Evolutionary conservation across 92 coral and sea anemone genomes (phyloP), one percentile per base, ranked within the genome.

Genomic region (Galaxea fascicularis): DNA sequence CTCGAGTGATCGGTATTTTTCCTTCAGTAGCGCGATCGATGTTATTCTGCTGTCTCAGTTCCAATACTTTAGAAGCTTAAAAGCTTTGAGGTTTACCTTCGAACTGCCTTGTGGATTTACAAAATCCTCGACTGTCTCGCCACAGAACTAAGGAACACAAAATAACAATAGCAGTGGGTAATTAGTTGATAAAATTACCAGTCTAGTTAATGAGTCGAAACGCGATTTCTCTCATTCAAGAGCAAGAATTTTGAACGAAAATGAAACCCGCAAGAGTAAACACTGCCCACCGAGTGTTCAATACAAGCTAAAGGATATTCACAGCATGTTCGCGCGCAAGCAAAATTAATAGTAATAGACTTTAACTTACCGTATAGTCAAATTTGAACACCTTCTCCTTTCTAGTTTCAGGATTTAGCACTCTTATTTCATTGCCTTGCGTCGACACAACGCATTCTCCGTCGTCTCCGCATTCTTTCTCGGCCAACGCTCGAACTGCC

Each of bases 371-470:
- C 90, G 93, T 86, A 82, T 84, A 80, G 85, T 97, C 99, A 67
- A 97, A 93, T 68, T 86, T 93, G 85, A 97, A 97, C 45, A 87
- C 74, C 81, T 97, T 97, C 29, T 85, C 88, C 83, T 90, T 89
- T 62, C 89, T 89, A 30, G 87, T 84, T 65, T 97, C 98, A 0
- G 94, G 90, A 84, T 97, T 97, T 25, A 67, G 67, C 39, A 94
- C 99, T 66, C 84, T 88, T 20, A 97, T 85, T 74, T 94, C 91
- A 44, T 92, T 87, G 60, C 78, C 85, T 44, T 91, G 88, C 58
- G 97, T 77, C 80, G 86, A 84, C 49, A 97, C 94, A 29, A 97
- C 91, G 65, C 92, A 63, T 52, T 80, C 88, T 35, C 93, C 90
- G 65, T 84, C 80, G 77, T 89, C 89, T 21, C 80, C 77, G 58